Evolutionary conservation across 2,888 invertebrate species (phyloP).

Genomic region (Apomyelois bistriatella): DNA sequence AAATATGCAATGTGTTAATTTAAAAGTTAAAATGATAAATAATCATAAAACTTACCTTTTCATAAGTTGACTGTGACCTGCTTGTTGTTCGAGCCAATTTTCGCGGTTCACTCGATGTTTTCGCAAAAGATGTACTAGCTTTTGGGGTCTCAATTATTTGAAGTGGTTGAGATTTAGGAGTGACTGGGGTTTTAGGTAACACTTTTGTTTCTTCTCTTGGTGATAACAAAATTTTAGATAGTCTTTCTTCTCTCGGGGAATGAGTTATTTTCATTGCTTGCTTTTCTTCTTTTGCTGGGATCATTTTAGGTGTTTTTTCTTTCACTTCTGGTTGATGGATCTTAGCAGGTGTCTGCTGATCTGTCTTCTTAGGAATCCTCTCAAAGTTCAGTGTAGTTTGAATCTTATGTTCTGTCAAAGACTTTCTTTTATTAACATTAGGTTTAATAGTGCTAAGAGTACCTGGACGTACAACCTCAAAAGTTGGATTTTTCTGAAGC

Average conservation of each 20-base stretch:
- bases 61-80: slow-evolving; percentile 45
- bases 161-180: slow-evolving; percentile 35
- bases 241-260: slow-evolving; percentile 25
- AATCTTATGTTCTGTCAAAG: slow-evolving; percentile 49
- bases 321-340: slow-evolving; percentile 36
- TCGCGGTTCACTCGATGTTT: slow-evolving; percentile 42
- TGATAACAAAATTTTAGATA: slow-evolving; percentile 32
- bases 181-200: slow-evolving; percentile 39
- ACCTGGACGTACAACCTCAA: slow-evolving; percentile 89
- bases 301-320: slow-evolving; percentile 36
- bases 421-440: slow-evolving; percentile 50
- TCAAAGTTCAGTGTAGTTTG: slow-evolving; percentile 75
- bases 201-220: slow-evolving; percentile 45
- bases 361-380: slow-evolving; percentile 54
- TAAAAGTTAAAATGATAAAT: too few species aligned
- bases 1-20: too few species aligned
- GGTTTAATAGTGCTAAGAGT: slow-evolving; percentile 70
- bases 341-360: slow-evolving; percentile 35
- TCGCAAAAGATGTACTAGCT: slow-evolving; percentile 49
- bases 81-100: slow-evolving; percentile 46
- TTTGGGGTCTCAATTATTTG: slow-evolving; percentile 51
- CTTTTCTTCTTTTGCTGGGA: slow-evolving; percentile 38
- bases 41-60: slow-evolving; percentile 48
- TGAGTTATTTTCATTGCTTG: slow-evolving; percentile 7
- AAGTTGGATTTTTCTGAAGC: slow-evolving; percentile 93